Evolutionary conservation across 1,140 invertebrate species (phyloP), one percentile per base, ranked within the genome.

Genomic region (Euschistus heros): DNA sequence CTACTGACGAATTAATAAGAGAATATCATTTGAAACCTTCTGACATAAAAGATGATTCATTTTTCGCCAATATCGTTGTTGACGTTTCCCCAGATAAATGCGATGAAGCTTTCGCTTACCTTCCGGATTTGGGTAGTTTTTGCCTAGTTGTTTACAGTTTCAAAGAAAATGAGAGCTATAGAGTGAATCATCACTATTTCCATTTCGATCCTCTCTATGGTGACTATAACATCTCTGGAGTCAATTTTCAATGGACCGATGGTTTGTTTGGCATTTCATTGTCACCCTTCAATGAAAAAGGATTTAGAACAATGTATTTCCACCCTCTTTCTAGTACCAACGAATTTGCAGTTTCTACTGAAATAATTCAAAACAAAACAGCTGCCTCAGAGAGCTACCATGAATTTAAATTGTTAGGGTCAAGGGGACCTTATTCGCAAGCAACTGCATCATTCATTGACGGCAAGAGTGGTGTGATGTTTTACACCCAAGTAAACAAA

Each of bases 161-260:
- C 68, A 81, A 83, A 47, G 79, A 85, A 17, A 82, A 90, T 69
- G 81, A 85, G 64, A 88, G 87, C 0, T 90, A 86, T 82, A 79
- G 87, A 26, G 80, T 90, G 2, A 76, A 83, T 65, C 87, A 91
- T 71, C 86, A 89, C 72, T 91, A 83, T 75, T 90, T 91, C 80
- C 80, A 87, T 74, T 88, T 89, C 62, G 87, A 91, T 73, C 87
- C 88, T 0, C 72, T 89, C 13, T 77, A 84, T 66, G 86, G 78
- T 72, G 72, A 75, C 65, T 88, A 86, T 69, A 86, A 82, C 65
- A 85, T 89, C 2, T 82, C 80, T 62, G 86, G 84, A 30, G 78
- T 84, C 33, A 81, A 81, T 64, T 90, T 89, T 72, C 82, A 82
- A 67, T 89, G 86, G 86, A 81, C 80, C 7, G 88, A 91, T 71